Base-by-base conservation (phyloP, 2,113 vertebrate genomes). In the Thalassoma bifasciatum region DNA sequence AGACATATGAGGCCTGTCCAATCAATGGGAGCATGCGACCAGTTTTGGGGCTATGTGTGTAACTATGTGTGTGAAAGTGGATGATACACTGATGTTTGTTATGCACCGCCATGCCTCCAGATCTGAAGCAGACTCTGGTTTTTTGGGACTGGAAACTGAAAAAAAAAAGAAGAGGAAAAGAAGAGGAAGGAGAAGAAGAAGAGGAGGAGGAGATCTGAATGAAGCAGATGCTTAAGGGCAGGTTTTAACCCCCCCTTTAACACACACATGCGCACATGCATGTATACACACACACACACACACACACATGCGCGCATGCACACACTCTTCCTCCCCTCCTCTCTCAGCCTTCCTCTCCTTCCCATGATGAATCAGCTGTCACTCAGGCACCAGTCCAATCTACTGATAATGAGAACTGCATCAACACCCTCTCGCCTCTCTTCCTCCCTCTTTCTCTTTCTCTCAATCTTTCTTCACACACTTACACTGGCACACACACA, bases 311-410 rank as follows among this genome's bases (percentile, higher is more conserved):
- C 68, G 92, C 92, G 93, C 94, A 85, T 61, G 93, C 92, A 67
- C 17, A 26, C 38, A 44, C 8, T 66, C 50, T 67, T 49, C 91
- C 93, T 90, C 85, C 68, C 84, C 88, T 89, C 84, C 89, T 93
- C 93, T 93, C 93, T 90, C 92, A 86, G 81, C 95, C 93, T 14
- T 6, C 82, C 88, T 92, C 92, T 92, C 92, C 87, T 87, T 95
- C 94, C 94, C 95, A 95, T 96, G 95, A 96, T 96, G 95, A 96
- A 96, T 96, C 95, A 95, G 94, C 95, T 96, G 96, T 95, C 96
- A 97, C 90, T 94, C 91, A 92, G 95, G 95, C 95, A 95, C 93
- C 92, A 92, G 94, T 95, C 95, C 95, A 96, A 96, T 96, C 95
- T 96, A 94, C 95, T 95, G 95, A 95, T 96, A 96, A 97, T 96